Evolutionary conservation across 1,140 invertebrate genomes (phyloP), one percentile per base, ranked within the genome.

Genomic region (Bombus huntii): DNA sequence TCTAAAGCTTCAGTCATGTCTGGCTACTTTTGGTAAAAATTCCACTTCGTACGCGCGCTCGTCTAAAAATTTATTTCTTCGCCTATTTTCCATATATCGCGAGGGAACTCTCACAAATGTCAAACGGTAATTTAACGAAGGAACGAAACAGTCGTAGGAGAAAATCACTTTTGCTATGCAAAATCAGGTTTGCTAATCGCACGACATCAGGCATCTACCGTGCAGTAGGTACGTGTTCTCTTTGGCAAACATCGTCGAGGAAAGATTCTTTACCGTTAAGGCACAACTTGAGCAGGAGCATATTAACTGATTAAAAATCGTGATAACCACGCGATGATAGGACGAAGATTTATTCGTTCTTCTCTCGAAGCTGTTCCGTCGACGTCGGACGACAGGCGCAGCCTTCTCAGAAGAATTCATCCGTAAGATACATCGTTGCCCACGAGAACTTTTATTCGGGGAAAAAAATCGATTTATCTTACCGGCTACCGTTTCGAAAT

Each of bases 181-280:
- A 66, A 81, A 75, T 74, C 78, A 44, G 79, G 71, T 57, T 66
- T 34, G 57, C 12, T 42, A 57, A 81, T 85, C 78, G 59, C 78
- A 53, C 44, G 76, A 72, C 31, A 25, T 37, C 22, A 59, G 31
- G 0, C 75, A 44, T 76, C 72, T 25, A 47, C 34, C 81, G 13
- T 76, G 42, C 42, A 25, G 37, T 9, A 13, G 12, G 31, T 80
- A 80, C 77, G 83, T 44, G 83, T 85, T 44, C 62, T 59, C 84
- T 81, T 68, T 66, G 44, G 70, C 37, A 75, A 80, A 65, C 83
- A 62, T 72, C 76, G 39, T 25, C 8, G 83, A 15, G 25, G 53
- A 62, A 75, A 81, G 71, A 85, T 81, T 81, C 71, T 73, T 73
- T 81, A 81, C 79, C 71, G 70, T 75, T 85, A 75, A 73, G 57